phyloP scores from a whole-genome alignment of 1,140 invertebrate species.

The Papilio xuthus region DNA sequence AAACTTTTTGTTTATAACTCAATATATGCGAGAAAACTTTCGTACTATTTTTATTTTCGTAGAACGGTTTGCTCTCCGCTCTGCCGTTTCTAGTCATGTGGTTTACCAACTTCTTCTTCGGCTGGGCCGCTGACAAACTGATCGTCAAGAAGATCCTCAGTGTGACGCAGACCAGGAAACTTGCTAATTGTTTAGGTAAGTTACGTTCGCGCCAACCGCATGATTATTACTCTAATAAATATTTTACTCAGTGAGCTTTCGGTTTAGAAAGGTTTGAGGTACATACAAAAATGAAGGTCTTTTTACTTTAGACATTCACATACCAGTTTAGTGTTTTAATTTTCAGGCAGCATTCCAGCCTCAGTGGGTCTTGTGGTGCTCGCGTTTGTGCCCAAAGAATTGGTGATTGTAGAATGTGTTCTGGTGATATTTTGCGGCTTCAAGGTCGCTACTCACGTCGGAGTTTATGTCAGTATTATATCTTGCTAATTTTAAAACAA shows the following conservation, averaged over 20 bases:
- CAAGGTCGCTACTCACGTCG: slow-evolving; percentile 88
- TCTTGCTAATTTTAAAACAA: not conserved
- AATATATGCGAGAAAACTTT: not conserved
- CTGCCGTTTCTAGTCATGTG: slow-evolving; percentile 84
- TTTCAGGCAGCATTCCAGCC: slow-evolving; percentile 82
- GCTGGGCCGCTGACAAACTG: slow-evolving; percentile 76
- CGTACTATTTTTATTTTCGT: slow-evolving; percentile 41
- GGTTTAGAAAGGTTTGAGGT: too few species aligned
- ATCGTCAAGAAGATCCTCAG: slow-evolving; percentile 70
- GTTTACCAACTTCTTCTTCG: slow-evolving; percentile 78
- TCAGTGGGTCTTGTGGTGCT: slow-evolving; percentile 84
- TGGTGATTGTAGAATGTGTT: slow-evolving; percentile 82
- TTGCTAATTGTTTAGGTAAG: slow-evolving; percentile 80
- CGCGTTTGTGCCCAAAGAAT: slow-evolving; percentile 83
- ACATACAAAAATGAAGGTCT: too few species aligned
- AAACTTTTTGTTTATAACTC: too few species aligned
- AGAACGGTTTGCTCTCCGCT: slow-evolving; percentile 86
- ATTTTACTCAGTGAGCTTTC: too few species aligned
- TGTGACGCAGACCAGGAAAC: slow-evolving; percentile 74
- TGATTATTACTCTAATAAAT: not conserved
- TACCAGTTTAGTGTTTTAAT: slow-evolving; percentile 1
- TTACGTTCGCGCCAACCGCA: slow-evolving; percentile 21
- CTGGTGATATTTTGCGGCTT: slow-evolving; percentile 87
- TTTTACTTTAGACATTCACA: too few species aligned
- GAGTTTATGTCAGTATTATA: slow-evolving; percentile 70